Evolutionary conservation across 2,113 vertebrate species (phyloP), one percentile per base, ranked within the genome.

Genomic region (Girardinichthys multiradiatus): DNA sequence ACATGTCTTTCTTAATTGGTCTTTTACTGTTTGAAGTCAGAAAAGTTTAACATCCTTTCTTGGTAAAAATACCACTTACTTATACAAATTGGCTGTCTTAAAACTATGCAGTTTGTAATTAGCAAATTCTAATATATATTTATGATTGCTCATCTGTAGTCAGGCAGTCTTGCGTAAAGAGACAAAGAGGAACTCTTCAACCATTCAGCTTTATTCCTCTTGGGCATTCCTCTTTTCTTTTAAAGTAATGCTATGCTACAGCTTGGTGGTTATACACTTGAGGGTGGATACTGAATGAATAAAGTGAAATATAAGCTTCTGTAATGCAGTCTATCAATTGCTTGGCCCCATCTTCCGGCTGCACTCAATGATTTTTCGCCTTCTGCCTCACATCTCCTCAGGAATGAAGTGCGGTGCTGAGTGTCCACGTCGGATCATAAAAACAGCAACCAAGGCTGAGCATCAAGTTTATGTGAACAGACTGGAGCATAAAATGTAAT

Each of bases 401-500:
- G 89, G 86, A 93, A 90, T 80, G 85, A 86, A 86, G 87, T 86
- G 85, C 85, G 68, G 67, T 26, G 82, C 86, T 30, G 78, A 87
- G 82, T 79, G 86, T 92, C 92, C 91, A 90, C 76, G 75, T 70
- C 70, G 73, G 51, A 82, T 90, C 88, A 88, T 92, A 91, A 92
- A 93, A 91, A 85, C 84, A 85, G 89, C 90, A 83, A 77, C 87
- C 69, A 79, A 87, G 85, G 86, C 90, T 87, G 90, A 90, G 77
- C 86, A 85, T 86, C 84, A 80, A 86, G 79, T 92, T 90, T 91
- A 90, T 92, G 91, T 87, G 89, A 92, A 91, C 74, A 76, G 88
- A 88, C 84, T 76, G 81, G 70, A 86, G 84, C 90, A 89, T 92
- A 89, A 92, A 92, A 93, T 90, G 85, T 91, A 92, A 93, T 92